Base-by-base conservation (phyloP, 2,888 invertebrate species). In the Machimus atricapillus region DNA sequence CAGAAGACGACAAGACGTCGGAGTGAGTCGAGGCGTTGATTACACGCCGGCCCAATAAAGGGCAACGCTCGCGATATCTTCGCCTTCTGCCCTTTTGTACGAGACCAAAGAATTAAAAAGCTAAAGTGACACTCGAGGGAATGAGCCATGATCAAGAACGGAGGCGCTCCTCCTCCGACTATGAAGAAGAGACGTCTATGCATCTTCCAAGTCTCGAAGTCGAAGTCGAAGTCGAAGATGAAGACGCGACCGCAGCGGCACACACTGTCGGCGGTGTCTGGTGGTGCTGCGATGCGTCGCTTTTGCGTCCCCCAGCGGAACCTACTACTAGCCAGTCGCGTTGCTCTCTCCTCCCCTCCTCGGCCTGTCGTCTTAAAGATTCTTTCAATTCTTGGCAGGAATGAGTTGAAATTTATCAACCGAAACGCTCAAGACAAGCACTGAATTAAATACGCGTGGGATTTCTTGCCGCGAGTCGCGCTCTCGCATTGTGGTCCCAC, bases 381-480 rank as follows among this genome's bases (percentile, higher is more conserved):
- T 82, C 66, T 31, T 81, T 81, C 52, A 58, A 82, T 82, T 82
- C 82, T 40, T 37, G 37, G 23, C 66, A 40, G 82, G 82, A 82
- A 58, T 58, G 82, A 52, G 82, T 82, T 58, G 58, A 82, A 82
- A 82, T 82, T 82, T 82, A 82, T 82, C 82, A 82, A 82, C 82
- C 58, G 82, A 82, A 82, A 66, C 82, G 82, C 37, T 82, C 58
- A 82, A 82, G 82, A 82, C 82, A 82, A 82, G 82, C 82, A 58
- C 58, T 82, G 82, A 82, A 82, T 82, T 82, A 82, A 82, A 82
- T 82, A 82, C 82, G 82, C 82, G 82, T 82, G 82, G 82, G 82
- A 82, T 66, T 66, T 66, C 58, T 37, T 37, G 58, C 52, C 58
- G 82, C 82, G 66, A 66, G 82, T 31, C 82, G 37, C 37, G 37